These are phyloP conservation scores for Apamea anceps DNA, from an alignment of 2,888 invertebrate genomes.

Conservation along the genomic window DNA sequence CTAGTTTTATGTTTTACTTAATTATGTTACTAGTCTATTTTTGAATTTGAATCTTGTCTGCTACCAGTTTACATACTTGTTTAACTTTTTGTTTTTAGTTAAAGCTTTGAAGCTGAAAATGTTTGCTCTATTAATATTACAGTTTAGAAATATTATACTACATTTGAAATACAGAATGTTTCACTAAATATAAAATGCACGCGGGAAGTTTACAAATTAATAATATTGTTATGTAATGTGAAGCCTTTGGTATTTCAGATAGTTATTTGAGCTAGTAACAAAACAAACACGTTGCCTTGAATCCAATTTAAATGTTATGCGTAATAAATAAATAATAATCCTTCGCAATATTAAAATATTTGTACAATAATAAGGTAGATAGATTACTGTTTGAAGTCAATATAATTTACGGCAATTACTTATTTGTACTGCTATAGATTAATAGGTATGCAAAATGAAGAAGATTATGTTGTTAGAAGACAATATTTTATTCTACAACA, in stretches of 20 bases:
- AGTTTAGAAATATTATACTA: conserved; percentile 63
- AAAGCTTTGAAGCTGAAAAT: conserved; percentile 64
- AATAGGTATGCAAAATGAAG: conserved; percentile 73
- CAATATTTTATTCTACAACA: conserved; percentile 86
- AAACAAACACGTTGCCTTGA: conserved; percentile 88
- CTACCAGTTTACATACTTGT: conserved; percentile 44
- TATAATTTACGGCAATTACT: conserved; percentile 77
- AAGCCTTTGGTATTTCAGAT: conserved; percentile 75
- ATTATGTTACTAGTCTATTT: conserved; percentile 33
- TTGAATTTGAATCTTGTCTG: conserved; percentile 35
- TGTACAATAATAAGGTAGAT: conserved; percentile 77
- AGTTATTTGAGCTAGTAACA: conserved; percentile 78
- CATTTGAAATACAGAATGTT: conserved; percentile 73
- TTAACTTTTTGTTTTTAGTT: conserved; percentile 53
- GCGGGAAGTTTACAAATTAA: conserved; percentile 68
- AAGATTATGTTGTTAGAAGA: conserved; percentile 78
- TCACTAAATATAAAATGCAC: conserved; percentile 66
- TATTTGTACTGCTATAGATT: conserved; percentile 78
- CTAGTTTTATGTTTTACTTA: conserved; percentile 43
- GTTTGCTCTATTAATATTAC: conserved; percentile 64
- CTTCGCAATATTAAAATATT: conserved; percentile 79
- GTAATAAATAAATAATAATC: conserved; percentile 70
- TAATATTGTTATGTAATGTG: conserved; percentile 72
- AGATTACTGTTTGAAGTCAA: conserved; percentile 80
- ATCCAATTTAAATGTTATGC: conserved; percentile 79